phyloP scores from a whole-genome alignment of 2,888 invertebrate species.

The Polydrusus cervinus region DNA sequence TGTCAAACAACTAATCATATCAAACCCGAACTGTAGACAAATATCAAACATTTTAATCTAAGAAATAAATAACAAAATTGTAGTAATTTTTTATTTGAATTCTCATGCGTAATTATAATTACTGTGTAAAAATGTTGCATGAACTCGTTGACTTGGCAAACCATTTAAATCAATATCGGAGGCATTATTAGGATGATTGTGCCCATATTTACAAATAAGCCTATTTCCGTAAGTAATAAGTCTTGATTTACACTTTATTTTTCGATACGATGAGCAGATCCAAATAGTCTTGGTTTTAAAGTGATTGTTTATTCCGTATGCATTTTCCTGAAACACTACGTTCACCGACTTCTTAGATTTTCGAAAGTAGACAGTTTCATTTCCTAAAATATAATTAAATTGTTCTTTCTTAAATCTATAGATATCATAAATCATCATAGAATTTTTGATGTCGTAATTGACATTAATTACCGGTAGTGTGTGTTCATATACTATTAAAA shows the following conservation, averaged over 20 bases:
- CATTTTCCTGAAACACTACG: conserved; percentile 58
- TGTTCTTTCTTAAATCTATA: too few relatives aligned
- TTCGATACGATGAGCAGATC: conserved; percentile 60
- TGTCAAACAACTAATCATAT: too few relatives aligned
- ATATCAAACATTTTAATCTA: too few relatives aligned
- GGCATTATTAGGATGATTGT: conserved; percentile 58
- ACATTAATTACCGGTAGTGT: too few relatives aligned
- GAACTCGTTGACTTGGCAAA: conserved; percentile 50
- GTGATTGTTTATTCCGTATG: conserved; percentile 57
- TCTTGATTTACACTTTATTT: conserved; percentile 58
- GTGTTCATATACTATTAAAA: too few relatives aligned
- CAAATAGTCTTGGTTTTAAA: conserved; percentile 57
- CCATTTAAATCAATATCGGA: conserved; percentile 46
- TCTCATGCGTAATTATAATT: background rate
- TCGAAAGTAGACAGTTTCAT: conserved; percentile 48
- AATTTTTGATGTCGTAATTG: too few relatives aligned
- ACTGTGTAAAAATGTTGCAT: conserved; percentile 10
- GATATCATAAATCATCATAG: too few relatives aligned
- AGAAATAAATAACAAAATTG: too few relatives aligned
- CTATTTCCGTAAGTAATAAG: conserved; percentile 57
- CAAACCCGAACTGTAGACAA: too few relatives aligned
- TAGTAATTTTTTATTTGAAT: too few relatives aligned
- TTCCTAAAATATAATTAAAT: conserved; percentile 30
- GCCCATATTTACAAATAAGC: conserved; percentile 49
- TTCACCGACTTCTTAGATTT: conserved; percentile 58